Conservation (phyloP, 2,113 vertebrate genomes). For the Heloderma charlesbogerti region DNA sequence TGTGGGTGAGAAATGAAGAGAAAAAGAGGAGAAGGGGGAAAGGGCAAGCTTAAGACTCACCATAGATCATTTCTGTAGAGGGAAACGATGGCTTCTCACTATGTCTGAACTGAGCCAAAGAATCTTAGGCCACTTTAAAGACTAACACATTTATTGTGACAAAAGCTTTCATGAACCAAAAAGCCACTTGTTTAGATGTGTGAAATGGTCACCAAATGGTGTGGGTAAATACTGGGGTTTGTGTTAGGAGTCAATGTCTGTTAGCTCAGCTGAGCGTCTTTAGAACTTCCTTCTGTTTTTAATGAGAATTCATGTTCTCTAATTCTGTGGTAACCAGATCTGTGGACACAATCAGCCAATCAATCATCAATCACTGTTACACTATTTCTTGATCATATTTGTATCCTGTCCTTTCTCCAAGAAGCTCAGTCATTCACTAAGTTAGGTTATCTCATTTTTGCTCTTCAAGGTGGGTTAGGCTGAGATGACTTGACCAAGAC, state of each 20-base stretch:
- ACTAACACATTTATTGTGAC: not conserved
- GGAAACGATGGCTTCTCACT: too few species aligned
- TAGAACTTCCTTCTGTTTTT: not conserved
- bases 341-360: not conserved
- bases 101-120: too few species aligned
- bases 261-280: not conserved
- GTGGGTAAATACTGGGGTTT: too few species aligned
- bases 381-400: not conserved
- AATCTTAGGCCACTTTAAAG: too few species aligned
- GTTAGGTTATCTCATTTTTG: not conserved
- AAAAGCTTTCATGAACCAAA: not conserved
- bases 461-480: not conserved
- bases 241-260: not conserved
- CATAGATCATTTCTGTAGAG: not conserved
- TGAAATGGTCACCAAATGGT: not conserved
- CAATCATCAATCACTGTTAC: not conserved
- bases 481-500: not conserved
- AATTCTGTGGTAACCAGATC: not conserved
- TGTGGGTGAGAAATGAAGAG: too few species aligned
- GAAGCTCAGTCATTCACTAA: not conserved
- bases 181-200: not conserved
- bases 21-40: too few species aligned
- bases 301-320: not conserved
- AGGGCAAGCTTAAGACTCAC: too few species aligned
- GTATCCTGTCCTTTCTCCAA: not conserved